phyloP scores from a whole-genome alignment of 2,797 vertebrate genomes.

The Hylomyscus alleni region DNA sequence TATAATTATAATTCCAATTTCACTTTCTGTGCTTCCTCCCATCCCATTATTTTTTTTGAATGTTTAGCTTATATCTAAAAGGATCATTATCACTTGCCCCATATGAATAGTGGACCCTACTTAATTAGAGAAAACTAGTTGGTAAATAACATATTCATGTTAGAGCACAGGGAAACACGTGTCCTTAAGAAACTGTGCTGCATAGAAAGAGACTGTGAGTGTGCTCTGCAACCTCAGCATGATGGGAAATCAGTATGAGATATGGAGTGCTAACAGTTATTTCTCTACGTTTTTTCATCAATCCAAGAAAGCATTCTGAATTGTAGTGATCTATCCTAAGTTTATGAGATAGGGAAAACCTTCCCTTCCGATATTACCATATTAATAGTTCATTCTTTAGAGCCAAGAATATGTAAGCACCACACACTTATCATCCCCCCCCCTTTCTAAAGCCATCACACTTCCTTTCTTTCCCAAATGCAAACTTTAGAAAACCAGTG shows the following conservation, averaged over 20 bases:
- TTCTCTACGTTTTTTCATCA: conserved; percentile 45
- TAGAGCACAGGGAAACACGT: conserved; percentile 33
- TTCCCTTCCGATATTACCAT: background rate
- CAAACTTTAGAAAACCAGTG: background rate
- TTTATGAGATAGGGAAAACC: conserved; percentile 25
- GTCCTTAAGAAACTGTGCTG: background rate
- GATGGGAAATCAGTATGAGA: background rate
- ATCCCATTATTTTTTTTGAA: conserved; percentile 59
- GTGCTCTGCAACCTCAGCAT: conserved; percentile 15
- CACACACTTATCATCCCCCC: background rate
- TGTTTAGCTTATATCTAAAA: conserved; percentile 37
- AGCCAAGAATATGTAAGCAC: background rate
- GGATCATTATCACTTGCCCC: background rate
- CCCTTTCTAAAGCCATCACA: background rate
- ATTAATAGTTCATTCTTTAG: background rate
- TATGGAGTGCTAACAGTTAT: background rate
- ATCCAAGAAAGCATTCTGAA: background rate
- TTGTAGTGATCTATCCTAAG: background rate
- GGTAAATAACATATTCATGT: conserved; percentile 40
- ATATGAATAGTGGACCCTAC: conserved; percentile 13
- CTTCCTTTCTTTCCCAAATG: background rate
- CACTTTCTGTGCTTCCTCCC: conserved; percentile 40
- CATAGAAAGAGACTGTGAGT: background rate
- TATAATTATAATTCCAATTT: conserved; percentile 29
- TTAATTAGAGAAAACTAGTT: conserved; percentile 58